Evolutionary conservation across 2,888 invertebrate species (phyloP).

Genomic region (Scaptomyza polygonia): DNA sequence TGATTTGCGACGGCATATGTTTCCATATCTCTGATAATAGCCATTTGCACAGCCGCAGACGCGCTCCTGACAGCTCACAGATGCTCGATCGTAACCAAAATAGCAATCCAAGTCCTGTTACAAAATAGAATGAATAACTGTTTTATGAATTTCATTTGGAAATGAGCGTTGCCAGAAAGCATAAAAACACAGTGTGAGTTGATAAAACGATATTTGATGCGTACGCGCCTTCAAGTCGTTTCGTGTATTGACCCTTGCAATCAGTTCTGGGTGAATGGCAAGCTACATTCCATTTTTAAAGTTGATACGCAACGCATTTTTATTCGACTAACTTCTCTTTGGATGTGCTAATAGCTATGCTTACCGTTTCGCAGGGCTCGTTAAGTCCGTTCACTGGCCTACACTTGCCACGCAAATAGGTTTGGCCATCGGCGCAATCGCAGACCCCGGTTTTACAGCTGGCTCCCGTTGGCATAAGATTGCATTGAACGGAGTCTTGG

Average conservation of each 20-base stretch:
- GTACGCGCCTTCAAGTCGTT: neutral
- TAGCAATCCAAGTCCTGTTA: slow-evolving; percentile 81
- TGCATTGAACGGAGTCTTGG: slow-evolving; percentile 83
- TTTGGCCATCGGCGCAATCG: slow-evolving; percentile 83
- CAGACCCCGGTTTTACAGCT: slow-evolving; percentile 84
- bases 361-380: slow-evolving; percentile 81
- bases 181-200: neutral
- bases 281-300: no score
- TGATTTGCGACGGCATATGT: slow-evolving; percentile 84
- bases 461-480: slow-evolving; percentile 85
- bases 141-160: neutral
- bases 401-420: slow-evolving; percentile 83
- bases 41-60: slow-evolving; percentile 83
- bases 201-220: neutral
- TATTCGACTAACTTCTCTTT: no score
- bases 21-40: slow-evolving; percentile 84
- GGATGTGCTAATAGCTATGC: no score
- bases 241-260: neutral
- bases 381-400: slow-evolving; percentile 81
- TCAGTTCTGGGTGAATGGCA: neutral
- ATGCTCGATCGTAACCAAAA: slow-evolving; percentile 84
- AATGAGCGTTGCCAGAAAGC: no score
- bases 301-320: no score
- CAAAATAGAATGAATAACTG: no score
- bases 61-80: slow-evolving; percentile 82